Percentiles rank a stretch among this genome's conserved stretches.
Conservation (phyloP, 2,113 vertebrate species). For the Engystomops pustulosus region DNA sequence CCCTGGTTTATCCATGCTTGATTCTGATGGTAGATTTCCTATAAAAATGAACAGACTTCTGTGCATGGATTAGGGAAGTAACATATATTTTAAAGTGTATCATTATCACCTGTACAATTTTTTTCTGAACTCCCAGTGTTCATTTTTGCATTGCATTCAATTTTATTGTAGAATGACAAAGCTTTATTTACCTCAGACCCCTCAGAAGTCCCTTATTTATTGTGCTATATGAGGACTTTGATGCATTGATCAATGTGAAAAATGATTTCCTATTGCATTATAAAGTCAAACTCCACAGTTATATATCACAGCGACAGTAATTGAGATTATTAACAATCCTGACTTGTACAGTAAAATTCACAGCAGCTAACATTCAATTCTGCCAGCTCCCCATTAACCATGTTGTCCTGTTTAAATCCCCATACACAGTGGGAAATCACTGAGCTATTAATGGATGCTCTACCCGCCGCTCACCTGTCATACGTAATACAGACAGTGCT, state of each 20-base stretch:
- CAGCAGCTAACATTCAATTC: background rate
- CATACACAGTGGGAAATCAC: background rate
- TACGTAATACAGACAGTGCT: background rate
- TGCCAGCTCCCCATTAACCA: background rate
- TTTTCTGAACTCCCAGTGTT: no score
- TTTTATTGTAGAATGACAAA: background rate
- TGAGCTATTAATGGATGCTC: background rate
- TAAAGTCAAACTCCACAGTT: background rate
- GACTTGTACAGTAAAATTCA: slow-evolving; percentile 25
- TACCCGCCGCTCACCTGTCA: background rate
- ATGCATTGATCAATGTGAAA: background rate
- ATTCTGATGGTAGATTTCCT: no score
- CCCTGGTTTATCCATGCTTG: no score
- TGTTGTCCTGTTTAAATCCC: background rate
- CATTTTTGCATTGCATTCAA: background rate
- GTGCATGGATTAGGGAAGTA: no score
- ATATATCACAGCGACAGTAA: slow-evolving; percentile 25
- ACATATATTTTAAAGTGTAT: no score
- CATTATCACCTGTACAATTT: no score
- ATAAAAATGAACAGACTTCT: no score
- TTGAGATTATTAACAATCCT: slow-evolving; percentile 27
- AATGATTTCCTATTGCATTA: background rate
- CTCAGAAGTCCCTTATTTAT: background rate
- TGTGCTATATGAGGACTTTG: background rate
- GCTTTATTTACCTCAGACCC: background rate